phyloP scores from a whole-genome alignment of 2,113 vertebrate genomes.

The Tinamus guttatus region DNA sequence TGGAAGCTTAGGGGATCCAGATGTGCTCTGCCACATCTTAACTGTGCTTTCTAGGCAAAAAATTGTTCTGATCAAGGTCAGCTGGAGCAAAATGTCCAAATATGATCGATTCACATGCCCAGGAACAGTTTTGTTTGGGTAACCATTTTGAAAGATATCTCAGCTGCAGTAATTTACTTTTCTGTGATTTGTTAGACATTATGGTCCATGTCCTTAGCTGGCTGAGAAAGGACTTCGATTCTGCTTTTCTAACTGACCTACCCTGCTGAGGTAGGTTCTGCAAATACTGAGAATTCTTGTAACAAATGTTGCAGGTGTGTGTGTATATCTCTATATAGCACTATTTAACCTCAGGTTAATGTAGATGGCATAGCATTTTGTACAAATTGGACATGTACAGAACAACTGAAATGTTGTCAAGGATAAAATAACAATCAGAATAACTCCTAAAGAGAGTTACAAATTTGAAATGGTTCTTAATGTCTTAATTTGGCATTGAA shows the following conservation, averaged over 20 bases:
- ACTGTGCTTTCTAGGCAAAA: background rate
- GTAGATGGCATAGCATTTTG: background rate
- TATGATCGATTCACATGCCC: background rate
- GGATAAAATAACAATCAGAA: background rate
- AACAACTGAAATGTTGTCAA: background rate
- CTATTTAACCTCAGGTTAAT: background rate
- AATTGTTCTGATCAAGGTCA: background rate
- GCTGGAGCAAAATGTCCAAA: background rate
- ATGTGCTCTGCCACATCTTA: background rate
- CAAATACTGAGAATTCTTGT: background rate
- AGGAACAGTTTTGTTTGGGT: background rate
- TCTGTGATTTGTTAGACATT: background rate
- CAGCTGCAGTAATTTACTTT: background rate
- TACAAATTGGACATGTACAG: slow-evolving; percentile 39
- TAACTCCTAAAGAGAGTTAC: background rate
- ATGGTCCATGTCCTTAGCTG: background rate
- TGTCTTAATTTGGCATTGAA: background rate
- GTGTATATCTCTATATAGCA: no score
- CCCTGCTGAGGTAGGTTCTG: background rate
- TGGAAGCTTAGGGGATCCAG: background rate
- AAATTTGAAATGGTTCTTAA: background rate
- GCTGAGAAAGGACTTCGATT: background rate
- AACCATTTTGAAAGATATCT: background rate
- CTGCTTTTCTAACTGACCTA: background rate
- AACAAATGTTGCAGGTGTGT: background rate